phyloP scores from a whole-genome alignment of 2,888 invertebrate species.

The Idaea aversata region DNA sequence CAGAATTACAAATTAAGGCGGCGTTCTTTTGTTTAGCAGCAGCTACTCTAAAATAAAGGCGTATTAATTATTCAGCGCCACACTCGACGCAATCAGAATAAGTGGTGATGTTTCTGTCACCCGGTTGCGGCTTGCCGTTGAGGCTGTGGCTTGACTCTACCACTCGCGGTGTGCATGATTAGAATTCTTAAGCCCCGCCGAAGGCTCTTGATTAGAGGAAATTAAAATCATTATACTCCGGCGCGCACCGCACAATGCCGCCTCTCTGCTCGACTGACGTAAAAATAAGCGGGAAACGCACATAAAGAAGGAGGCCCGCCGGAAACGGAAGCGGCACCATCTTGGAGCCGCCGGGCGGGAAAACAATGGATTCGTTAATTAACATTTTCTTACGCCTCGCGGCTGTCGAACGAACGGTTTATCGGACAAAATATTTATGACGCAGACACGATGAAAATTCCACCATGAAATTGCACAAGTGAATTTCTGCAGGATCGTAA shows the following conservation, averaged over 20 bases:
- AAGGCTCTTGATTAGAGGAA: conserved; percentile 81
- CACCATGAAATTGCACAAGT: conserved; percentile 65
- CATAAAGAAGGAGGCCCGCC: conserved; percentile 76
- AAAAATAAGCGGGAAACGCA: conserved; percentile 77
- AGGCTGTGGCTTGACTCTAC: conserved; percentile 28
- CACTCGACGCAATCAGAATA: conserved; percentile 80
- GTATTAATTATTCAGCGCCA: conserved; percentile 79
- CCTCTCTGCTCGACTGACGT: conserved; percentile 62
- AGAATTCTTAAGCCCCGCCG: conserved; percentile 79
- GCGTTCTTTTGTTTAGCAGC: conserved; percentile 64
- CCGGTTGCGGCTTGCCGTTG: conserved; percentile 44
- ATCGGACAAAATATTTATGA: conserved; percentile 81
- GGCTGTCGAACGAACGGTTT: conserved; percentile 81
- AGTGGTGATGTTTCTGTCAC: conserved; percentile 80
- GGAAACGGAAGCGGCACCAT: conserved; percentile 81
- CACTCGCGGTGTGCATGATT: conserved; percentile 68
- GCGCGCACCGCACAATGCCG: conserved; percentile 68
- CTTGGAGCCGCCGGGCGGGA: conserved; percentile 82
- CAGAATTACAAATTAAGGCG: conserved; percentile 66
- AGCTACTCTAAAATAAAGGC: conserved; percentile 71
- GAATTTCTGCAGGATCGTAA: conserved; percentile 48
- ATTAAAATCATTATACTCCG: conserved; percentile 79
- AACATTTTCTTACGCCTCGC: conserved; percentile 86
- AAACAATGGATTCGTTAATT: conserved; percentile 89
- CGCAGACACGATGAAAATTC: conserved; percentile 72